Evolutionary conservation across 2,888 invertebrate species (phyloP), one percentile per base, ranked within the genome.

Genomic region (Muschampia plurimacula): DNA sequence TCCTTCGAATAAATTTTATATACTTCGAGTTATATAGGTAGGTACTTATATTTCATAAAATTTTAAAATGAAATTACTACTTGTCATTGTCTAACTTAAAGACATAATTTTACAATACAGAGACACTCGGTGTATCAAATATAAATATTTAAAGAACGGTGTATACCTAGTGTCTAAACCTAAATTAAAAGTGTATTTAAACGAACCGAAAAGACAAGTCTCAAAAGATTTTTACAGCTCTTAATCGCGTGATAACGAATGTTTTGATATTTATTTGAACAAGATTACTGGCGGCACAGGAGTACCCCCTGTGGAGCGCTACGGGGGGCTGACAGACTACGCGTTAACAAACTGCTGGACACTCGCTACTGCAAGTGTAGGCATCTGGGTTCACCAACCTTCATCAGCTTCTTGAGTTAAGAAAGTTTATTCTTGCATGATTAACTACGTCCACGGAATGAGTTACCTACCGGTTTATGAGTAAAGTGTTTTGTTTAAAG

Each of bases 221-320:
- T 12, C 10, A 28, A 57, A 28, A 57, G 55, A 57, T 57, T 57
- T 57, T 57, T 28, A 22, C 52, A 57, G 22, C n/a, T 10, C 28
- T 55, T 55, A 55, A 55, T 22, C 55, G 55, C 55, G 28, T 55
- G 10, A 85, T 83, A 84, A 65, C 83, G 81, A 83, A 86, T 87
- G 87, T 88, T 88, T 87, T 85, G 81, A 86, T 86, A 87, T 89
- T 89, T 85, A 87, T 89, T 89, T 85, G 82, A 84, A 81, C 76
- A 82, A 85, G 83, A 88, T 89, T 85, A 87, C 79, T 77, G 78
- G 77, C 79, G 22, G 79, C 75, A 86, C 90, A 86, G 90, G 80
- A 90, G 92, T 89, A 83, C 79, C 91, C 85, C 93, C 93, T 83
- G 89, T 85, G 66, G 89, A 75, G 89, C 91, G 68, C 90, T 39